These are phyloP conservation scores for Candoia aspera DNA, from an alignment of 2,113 vertebrate genomes.

Conservation along the genomic window DNA sequence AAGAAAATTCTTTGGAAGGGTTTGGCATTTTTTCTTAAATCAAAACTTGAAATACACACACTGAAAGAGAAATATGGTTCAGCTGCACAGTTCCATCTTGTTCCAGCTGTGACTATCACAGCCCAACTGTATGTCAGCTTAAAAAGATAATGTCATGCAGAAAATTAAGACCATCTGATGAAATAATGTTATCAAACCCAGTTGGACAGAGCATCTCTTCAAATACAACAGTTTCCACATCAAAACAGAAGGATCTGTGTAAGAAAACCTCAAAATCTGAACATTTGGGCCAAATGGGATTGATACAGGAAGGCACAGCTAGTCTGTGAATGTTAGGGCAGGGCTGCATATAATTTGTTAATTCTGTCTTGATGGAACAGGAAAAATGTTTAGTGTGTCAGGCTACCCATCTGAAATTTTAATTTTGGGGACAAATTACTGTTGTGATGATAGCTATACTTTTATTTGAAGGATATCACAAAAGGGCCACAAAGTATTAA, in stretches of 20 bases:
- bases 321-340: background rate
- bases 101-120: slow-evolving; percentile 65
- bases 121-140: slow-evolving; percentile 58
- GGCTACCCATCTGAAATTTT: slow-evolving; percentile 60
- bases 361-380: slow-evolving; percentile 38
- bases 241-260: slow-evolving; percentile 50
- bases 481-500: background rate
- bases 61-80: slow-evolving; percentile 55
- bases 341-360: slow-evolving; percentile 22
- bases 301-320: slow-evolving; percentile 47
- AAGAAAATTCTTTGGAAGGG: slow-evolving; percentile 44
- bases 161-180: slow-evolving; percentile 72
- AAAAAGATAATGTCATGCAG: slow-evolving; percentile 67
- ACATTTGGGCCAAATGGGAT: slow-evolving; percentile 56
- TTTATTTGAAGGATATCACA: background rate
- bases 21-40: slow-evolving; percentile 51
- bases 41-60: slow-evolving; percentile 55
- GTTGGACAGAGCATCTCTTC: slow-evolving; percentile 58
- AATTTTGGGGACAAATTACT: slow-evolving; percentile 38
- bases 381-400: slow-evolving; percentile 53
- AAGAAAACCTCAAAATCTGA: slow-evolving; percentile 57
- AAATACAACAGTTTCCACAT: slow-evolving; percentile 57
- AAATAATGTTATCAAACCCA: slow-evolving; percentile 67
- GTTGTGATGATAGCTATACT: background rate
- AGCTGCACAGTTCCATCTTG: slow-evolving; percentile 50